Percentiles rank a stretch among this genome's conserved stretches.
phyloP scores from a whole-genome alignment of 2,888 invertebrate genomes.

The Lucinisca nassula region DNA sequence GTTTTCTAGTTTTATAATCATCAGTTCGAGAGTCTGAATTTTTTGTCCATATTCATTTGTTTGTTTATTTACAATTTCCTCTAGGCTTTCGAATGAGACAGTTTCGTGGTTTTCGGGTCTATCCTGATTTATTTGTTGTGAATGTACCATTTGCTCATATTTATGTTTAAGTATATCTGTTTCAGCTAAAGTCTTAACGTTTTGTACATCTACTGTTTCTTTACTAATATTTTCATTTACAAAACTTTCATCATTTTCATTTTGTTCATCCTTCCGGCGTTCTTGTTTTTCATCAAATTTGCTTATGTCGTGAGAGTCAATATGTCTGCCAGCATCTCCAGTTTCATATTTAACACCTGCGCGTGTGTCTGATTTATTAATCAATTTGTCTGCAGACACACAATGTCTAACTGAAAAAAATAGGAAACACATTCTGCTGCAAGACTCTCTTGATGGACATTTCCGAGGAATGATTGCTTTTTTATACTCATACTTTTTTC shows the following conservation, averaged over 20 bases:
- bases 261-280: too few relatives aligned
- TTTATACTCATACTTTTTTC: background rate
- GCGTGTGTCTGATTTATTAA: background rate
- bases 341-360: background rate
- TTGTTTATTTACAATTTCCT: slow-evolving; percentile 48
- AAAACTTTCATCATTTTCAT: background rate
- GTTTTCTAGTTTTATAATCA: slow-evolving; percentile 84
- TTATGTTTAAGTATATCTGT: too few relatives aligned
- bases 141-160: too few relatives aligned
- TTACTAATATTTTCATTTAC: background rate
- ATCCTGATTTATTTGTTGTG: too few relatives aligned
- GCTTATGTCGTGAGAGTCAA: too few relatives aligned
- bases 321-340: too few relatives aligned
- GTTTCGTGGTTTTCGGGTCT: background rate
- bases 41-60: slow-evolving; percentile 75
- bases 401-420: background rate
- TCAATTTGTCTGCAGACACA: background rate
- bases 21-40: slow-evolving; percentile 80
- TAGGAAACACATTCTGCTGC: background rate
- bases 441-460: background rate
- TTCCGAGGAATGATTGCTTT: background rate
- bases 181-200: too few relatives aligned
- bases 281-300: too few relatives aligned
- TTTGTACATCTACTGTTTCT: background rate
- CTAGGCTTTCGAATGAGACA: slow-evolving; percentile 38